Conservation (phyloP, 2,888 invertebrate species). For the Eumacrocentrus americanus region DNA sequence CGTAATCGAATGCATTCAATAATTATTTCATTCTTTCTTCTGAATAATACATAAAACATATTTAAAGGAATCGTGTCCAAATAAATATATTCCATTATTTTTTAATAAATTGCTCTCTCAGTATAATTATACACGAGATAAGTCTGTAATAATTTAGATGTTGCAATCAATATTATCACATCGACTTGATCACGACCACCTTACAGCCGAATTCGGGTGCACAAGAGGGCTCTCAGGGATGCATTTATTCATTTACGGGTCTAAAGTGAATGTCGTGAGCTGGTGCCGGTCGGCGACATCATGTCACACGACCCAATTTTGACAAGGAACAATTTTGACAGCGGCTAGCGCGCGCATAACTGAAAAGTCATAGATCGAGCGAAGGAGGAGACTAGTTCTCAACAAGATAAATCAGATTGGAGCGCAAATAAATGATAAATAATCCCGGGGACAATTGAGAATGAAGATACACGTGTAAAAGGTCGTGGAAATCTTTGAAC, state of each 20-base stretch:
- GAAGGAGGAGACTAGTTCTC: constrained; percentile 22
- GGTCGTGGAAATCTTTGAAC: too few species aligned
- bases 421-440: neutral
- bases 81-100: too few species aligned
- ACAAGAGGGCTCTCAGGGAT: neutral
- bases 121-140: neutral
- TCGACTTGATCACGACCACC: constrained; percentile 27
- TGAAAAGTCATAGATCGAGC: constrained; percentile 40
- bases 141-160: neutral
- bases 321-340: constrained; percentile 41
- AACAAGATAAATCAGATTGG: too few species aligned
- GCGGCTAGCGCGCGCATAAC: constrained; percentile 36
- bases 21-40: too few species aligned
- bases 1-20: too few species aligned
- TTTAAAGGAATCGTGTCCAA: too few species aligned
- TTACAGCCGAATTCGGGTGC: constrained; percentile 17
- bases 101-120: neutral
- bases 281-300: constrained; percentile 21
- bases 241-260: neutral
- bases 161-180: constrained; percentile 23
- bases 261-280: neutral
- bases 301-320: constrained; percentile 36
- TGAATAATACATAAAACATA: too few species aligned
- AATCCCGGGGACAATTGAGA: neutral
- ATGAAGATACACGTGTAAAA: too few species aligned